Base-by-base conservation (phyloP, 2,888 invertebrate genomes). In the Apamea epomidion region DNA sequence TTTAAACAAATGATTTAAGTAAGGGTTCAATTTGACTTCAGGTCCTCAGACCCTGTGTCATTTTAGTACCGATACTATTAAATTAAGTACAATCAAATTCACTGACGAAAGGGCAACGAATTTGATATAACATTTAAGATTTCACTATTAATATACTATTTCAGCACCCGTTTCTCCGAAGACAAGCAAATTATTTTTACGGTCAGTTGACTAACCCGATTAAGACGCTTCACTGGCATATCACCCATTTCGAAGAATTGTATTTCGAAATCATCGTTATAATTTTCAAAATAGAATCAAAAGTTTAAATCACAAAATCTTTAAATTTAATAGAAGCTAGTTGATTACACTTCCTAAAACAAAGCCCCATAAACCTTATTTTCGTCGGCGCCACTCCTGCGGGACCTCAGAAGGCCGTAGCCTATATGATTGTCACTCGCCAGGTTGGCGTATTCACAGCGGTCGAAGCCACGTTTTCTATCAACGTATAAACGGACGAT, bases 401-500 rank as follows among this genome's bases (percentile, higher is more conserved):
- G 83, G 51, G 70, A 21, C 21, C 14, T 1, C 1, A 16, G 32
- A 60, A 60, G 60, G 69, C 42, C 48, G 37, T 67, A 62, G 5
- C 69, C 42, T 62, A 70, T 4, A 62, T 69, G n/a, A 32, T 10
- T 58, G 74, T 32, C 45, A 58, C 58, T 12, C n/a, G 32, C 48
- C 16, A 37, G 29, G 62, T 64, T n/a, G 5, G 29, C 29, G 45
- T 32, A 42, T 29, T 58, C 83, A 86, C 65, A 67, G 42, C 21
- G 58, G 78, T 21, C 32, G 54, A 68, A 25, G n/a, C 78, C 71
- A 73, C 80, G 76, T 82, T 85, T 87, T 82, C 86, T 78, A 82
- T 85, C 75, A 85, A 75, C 85, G 77, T 82, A 69, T 82, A 42
- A 77, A 77, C 79, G 80, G 79, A 29, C 77, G 54, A 85, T 72